These are phyloP conservation scores for Rotaria magnacalcarata DNA, from an alignment of 2,888 invertebrate species.

Conservation along the genomic window DNA sequence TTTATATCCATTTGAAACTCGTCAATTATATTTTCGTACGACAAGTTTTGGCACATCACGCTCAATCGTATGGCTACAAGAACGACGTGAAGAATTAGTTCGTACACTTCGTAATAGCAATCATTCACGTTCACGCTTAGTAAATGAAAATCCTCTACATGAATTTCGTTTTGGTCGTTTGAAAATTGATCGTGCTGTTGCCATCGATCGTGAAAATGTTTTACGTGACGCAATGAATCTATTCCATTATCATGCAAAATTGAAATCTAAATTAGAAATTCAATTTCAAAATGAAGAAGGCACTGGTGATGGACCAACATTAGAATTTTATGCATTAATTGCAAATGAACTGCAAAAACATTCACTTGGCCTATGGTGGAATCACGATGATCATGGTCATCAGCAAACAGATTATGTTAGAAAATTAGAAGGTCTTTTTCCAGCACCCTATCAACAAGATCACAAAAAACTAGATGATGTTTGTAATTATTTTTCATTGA, in stretches of 20 bases:
- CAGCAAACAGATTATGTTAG: constrained; percentile 58
- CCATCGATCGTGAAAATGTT: constrained; percentile 73
- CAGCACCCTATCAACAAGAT: constrained; percentile 77
- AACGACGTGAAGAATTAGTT: constrained; percentile 36
- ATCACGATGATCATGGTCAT: constrained; percentile 67
- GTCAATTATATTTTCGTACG: constrained; percentile 90
- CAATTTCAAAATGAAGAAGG: constrained; percentile 94
- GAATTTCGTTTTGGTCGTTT: constrained; percentile 89
- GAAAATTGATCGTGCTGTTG: constrained; percentile 93
- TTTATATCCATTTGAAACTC: constrained; percentile 88
- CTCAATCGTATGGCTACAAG: constrained; percentile 52
- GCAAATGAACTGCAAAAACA: constrained; percentile 90
- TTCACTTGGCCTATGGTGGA: constrained; percentile 86
- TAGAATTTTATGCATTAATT: constrained; percentile 94
- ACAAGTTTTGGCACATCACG: constrained; percentile 96
- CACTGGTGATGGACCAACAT: constrained; percentile 91
- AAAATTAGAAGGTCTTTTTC: constrained; percentile 81
- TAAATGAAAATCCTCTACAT: not conserved
- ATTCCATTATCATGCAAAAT: constrained; percentile 77
- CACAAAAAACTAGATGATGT: constrained; percentile 68
- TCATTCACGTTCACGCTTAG: not conserved
- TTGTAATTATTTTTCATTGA: constrained; percentile 79
- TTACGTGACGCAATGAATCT: constrained; percentile 80
- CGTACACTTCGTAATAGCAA: not conserved
- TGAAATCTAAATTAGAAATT: constrained; percentile 82